A percentile compares a stretch with the other conserved stretches of the same genome.
Conservation (phyloP, 2,113 vertebrate species). For the Sterrhoptilus dennistouni region DNA sequence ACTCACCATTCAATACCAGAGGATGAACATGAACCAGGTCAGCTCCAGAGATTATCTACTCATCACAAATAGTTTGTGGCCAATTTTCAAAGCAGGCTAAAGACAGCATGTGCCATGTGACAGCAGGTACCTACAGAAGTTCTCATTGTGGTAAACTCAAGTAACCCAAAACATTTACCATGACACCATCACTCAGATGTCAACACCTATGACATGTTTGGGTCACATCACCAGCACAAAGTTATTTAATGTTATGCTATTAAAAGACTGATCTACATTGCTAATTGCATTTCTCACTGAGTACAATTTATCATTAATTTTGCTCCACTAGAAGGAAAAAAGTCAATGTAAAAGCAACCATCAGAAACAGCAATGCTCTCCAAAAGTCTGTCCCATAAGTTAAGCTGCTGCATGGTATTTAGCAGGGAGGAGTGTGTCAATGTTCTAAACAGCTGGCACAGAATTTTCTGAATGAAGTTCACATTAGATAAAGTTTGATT, state of each 20-base stretch:
- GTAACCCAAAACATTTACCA: neutral
- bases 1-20: neutral
- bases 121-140: neutral
- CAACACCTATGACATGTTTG: neutral
- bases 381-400: neutral
- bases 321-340: neutral
- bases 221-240: neutral
- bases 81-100: neutral
- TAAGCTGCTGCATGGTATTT: neutral
- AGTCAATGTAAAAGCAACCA: neutral
- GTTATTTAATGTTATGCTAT: neutral
- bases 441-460: neutral
- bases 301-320: neutral
- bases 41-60: neutral
- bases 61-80: neutral
- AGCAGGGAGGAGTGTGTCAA: rapidly evolving
- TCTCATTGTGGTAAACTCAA: neutral
- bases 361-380: neutral
- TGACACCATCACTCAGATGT: neutral
- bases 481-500: neutral
- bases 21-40: neutral
- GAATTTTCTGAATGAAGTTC: neutral
- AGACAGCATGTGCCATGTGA: neutral
- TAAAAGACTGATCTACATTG: neutral
- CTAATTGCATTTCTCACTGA: neutral